A percentile compares a stretch with the other conserved stretches of the same genome.
These are phyloP conservation scores for Nesometra sesokonis DNA, from an alignment of 35 echinoderm and acorn worm genomes.

Conservation along the genomic window DNA sequence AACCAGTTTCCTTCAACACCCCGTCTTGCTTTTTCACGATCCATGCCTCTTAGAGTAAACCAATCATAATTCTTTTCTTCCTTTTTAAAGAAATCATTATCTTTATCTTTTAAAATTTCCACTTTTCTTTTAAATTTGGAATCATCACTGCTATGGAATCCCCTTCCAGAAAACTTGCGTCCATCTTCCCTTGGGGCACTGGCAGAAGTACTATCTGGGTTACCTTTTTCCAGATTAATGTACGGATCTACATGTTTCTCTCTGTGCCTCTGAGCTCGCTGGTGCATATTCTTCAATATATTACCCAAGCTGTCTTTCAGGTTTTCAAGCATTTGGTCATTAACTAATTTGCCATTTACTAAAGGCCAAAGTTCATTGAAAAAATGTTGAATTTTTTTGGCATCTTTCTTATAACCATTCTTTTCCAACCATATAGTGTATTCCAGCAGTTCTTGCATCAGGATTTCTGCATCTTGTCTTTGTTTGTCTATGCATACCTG, in stretches of 20 bases:
- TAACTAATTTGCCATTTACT: background rate
- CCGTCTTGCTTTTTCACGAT: background rate
- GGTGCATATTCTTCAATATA: background rate
- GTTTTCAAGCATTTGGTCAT: background rate
- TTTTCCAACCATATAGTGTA: background rate
- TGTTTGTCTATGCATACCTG: background rate
- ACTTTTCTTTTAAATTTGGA: slow-evolving; percentile 68
- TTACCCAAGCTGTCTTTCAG: background rate
- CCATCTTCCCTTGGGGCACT: background rate
- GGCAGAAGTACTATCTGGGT: background rate
- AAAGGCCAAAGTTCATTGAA: background rate
- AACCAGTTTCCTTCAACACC: slow-evolving; percentile 15
- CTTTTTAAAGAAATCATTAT: background rate
- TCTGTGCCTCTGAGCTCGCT: slow-evolving; percentile 6
- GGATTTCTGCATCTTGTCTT: background rate
- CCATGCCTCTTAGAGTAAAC: background rate
- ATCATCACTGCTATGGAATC: slow-evolving; percentile 57
- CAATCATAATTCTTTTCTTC: background rate
- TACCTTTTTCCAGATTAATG: background rate
- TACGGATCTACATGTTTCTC: background rate
- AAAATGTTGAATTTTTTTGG: background rate
- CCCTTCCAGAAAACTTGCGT: slow-evolving; percentile 42
- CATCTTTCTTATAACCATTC: background rate
- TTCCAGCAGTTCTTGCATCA: background rate
- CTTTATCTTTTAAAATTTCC: background rate